phyloP scores from a whole-genome alignment of 30 jellyfish, hydroid and myxozoan species.

The Cassiopea andromeda region DNA sequence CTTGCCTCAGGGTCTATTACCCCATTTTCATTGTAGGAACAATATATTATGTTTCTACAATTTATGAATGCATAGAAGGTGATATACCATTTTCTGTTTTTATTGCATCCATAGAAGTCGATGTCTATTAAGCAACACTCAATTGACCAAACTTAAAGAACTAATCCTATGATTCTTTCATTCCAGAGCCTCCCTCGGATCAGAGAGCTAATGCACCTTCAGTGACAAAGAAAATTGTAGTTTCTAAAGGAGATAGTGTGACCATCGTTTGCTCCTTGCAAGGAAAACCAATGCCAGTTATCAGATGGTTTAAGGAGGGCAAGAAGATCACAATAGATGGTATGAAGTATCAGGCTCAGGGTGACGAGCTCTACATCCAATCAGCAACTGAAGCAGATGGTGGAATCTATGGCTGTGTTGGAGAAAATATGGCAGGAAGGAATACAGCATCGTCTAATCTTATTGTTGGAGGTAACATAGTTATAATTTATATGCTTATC shows the following conservation, averaged over 20 bases:
- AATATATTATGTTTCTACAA: too few relatives aligned
- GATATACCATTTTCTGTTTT: too few relatives aligned
- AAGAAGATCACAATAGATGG: slow-evolving; percentile 43
- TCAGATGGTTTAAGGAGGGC: slow-evolving; percentile 83
- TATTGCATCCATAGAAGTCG: too few relatives aligned
- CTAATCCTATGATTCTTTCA: neutral
- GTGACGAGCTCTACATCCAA: slow-evolving; percentile 52
- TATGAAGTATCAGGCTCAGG: slow-evolving; percentile 35
- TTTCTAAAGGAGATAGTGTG: slow-evolving; percentile 47
- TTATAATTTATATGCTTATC: neutral
- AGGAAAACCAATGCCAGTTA: slow-evolving; percentile 80
- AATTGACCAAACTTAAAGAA: neutral
- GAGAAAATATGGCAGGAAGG: slow-evolving; percentile 72
- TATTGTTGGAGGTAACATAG: slow-evolving; percentile 64
- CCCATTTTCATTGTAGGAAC: too few relatives aligned
- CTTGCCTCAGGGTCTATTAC: too few relatives aligned
- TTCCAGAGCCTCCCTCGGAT: slow-evolving; percentile 63
- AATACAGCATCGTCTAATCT: slow-evolving; percentile 58
- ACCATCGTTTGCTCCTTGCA: slow-evolving; percentile 69
- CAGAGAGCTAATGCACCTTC: slow-evolving; percentile 57
- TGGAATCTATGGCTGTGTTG: slow-evolving; percentile 64
- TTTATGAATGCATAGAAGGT: too few relatives aligned
- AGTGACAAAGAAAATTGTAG: slow-evolving; percentile 30
- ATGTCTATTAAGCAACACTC: too few relatives aligned
- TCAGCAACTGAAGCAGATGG: slow-evolving; percentile 43